Evolutionary conservation across 2,888 invertebrate species (phyloP), one percentile per base, ranked within the genome.

Genomic region (Amiota minor): DNA sequence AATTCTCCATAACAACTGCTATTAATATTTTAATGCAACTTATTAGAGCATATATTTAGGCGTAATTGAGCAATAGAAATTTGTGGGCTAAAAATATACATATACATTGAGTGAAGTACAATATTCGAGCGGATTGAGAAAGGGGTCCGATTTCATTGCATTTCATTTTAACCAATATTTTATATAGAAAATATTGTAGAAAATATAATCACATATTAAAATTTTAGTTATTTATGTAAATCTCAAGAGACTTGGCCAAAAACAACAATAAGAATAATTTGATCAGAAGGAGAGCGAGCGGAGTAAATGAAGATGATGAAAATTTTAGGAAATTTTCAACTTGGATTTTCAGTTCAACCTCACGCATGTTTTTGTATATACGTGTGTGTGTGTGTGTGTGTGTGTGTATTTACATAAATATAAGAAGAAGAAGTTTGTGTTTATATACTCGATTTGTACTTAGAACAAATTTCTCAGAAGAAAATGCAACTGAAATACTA

Each of bases 221-320:
- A 83, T 86, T 83, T 84, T 84, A 84, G 79, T 84, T 83, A 85
- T 85, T 85, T 83, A 84, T 83, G 86, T 86, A 84, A 77, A 76
- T 79, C 83, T 79, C 77, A 65, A 73, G 72, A 77, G 80, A 74
- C 74, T 80, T 83, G 82, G 79, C 81, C 78, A 80, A 49, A 49
- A 77, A 80, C 53, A 50, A 11, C 65, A 71, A 70, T 65, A 74
- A 71, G 64, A 45, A 49, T 65, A 74, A 71, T 65, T 46, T 72
- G 65, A 16, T 68, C 6, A 59, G 49, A 45, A 70, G 23, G 16
- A 14, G 59, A 56, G 55, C 14, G 20, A 70, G 53, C 74, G 70
- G 65, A 47, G 50, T 12, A 47, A 8, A 16, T 62, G 18, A 55
- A 46, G 67, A 23, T 18, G 56, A 55, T 49, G 45, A 16, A 3